A percentile compares a stretch with the other conserved stretches of the same genome.
Evolutionary conservation across 2,113 vertebrate species (phyloP).

Genomic region (Sorex fumeus): DNA sequence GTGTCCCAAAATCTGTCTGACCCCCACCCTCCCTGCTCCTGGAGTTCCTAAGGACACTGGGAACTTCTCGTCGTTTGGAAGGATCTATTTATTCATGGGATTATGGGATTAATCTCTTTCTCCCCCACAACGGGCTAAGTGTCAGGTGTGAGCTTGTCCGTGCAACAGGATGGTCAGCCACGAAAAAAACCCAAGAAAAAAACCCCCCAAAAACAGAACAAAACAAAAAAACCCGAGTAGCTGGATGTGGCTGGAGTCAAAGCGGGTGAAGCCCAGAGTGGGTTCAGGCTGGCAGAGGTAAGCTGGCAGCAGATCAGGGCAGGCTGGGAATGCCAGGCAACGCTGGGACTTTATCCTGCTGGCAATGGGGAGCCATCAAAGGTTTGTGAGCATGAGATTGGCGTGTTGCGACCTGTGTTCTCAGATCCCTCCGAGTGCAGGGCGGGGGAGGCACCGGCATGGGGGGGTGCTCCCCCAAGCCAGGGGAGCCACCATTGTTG

Average conservation of each 20-base stretch:
- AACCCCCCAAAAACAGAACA: no score
- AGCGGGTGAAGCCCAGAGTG: neutral
- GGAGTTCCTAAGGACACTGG: constrained; percentile 54
- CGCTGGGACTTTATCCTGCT: constrained; percentile 69
- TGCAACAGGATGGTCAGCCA: constrained; percentile 41
- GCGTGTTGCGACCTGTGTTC: constrained; percentile 76
- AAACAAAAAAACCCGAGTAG: no score
- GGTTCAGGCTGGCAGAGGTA: constrained; percentile 56
- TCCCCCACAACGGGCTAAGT: constrained; percentile 28
- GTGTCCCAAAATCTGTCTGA: neutral
- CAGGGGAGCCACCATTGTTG: constrained; percentile 32
- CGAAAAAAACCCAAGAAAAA: neutral
- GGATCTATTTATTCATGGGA: constrained; percentile 75
- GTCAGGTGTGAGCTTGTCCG: constrained; percentile 58
- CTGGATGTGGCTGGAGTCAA: constrained; percentile 39
- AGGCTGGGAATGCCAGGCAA: constrained; percentile 68
- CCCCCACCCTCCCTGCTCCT: constrained; percentile 22
- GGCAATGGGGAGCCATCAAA: constrained; percentile 82
- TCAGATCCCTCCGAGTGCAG: constrained; percentile 39
- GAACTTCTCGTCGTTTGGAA: constrained; percentile 14
- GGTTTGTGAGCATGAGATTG: constrained; percentile 68
- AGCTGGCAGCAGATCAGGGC: constrained; percentile 49
- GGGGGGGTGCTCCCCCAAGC: constrained; percentile 37
- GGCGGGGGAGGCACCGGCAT: constrained; percentile 12
- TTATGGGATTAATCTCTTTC: constrained; percentile 74